phyloP scores from a whole-genome alignment of 2,888 invertebrate species.

The Rhorus exstirpatorius region DNA sequence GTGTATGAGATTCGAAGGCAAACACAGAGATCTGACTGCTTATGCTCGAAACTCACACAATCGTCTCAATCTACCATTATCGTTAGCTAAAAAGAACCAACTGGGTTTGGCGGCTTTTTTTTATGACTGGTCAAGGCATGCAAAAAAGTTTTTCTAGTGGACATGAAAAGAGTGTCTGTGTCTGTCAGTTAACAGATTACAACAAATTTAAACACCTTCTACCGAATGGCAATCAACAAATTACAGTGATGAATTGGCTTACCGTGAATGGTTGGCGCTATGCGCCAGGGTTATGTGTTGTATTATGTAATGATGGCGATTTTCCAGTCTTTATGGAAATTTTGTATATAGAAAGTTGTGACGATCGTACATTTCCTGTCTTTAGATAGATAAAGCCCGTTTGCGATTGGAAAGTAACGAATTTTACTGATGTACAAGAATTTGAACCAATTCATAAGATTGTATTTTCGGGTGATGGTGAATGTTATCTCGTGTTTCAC shows the following conservation, averaged over 20 bases:
- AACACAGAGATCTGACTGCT: conserved; percentile 49
- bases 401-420: no score
- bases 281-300: not conserved
- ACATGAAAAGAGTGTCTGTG: conserved; percentile 1
- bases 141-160: conserved; percentile 7
- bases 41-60: conserved; percentile 51
- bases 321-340: conserved; percentile 19
- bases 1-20: conserved; percentile 63
- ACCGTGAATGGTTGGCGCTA: conserved; percentile 11
- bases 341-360: not conserved
- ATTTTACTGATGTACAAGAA: no score
- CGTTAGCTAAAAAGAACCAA: conserved; percentile 52
- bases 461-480: no score
- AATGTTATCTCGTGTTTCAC: no score
- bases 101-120: conserved; percentile 24
- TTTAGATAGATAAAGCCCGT: no score
- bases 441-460: no score
- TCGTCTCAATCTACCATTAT: conserved; percentile 49
- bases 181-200: not conserved
- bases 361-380: no score
- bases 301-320: not conserved
- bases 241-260: conserved; percentile 8
- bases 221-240: not conserved
- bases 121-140: conserved; percentile 12
- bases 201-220: conserved; percentile 6